Percentiles rank a stretch among this genome's conserved stretches.
Evolutionary conservation across 2,113 vertebrate species (phyloP).

Genomic region (Caranx melampygus): DNA sequence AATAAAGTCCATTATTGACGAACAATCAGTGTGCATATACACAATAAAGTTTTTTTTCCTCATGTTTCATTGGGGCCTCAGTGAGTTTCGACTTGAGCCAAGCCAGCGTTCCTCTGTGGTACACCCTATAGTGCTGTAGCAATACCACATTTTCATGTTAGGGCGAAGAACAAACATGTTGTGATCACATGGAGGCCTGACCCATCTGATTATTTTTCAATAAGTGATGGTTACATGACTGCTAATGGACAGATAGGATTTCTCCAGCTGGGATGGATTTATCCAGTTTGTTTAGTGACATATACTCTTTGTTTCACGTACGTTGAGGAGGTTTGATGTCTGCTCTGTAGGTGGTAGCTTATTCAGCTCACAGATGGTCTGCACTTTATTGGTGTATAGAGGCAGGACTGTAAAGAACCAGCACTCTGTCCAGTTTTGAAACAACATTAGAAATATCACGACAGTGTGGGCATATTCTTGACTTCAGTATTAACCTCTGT

Average conservation of each 20-base stretch:
- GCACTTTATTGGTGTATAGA: slow-evolving; percentile 32
- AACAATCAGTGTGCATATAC: neutral
- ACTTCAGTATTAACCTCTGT: slow-evolving; percentile 47
- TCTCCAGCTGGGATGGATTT: slow-evolving; percentile 17
- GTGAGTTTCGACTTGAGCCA: slow-evolving; percentile 13
- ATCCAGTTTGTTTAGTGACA: slow-evolving; percentile 5
- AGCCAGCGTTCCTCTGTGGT: slow-evolving; percentile 22
- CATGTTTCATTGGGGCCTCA: neutral
- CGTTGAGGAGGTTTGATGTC: neutral
- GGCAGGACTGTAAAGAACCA: slow-evolving; percentile 32
- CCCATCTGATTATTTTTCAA: slow-evolving; percentile 32
- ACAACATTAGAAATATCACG: slow-evolving; percentile 47
- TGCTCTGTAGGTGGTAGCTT: slow-evolving; percentile 39
- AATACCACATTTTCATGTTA: slow-evolving; percentile 36
- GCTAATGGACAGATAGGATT: slow-evolving; percentile 23
- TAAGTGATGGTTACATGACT: slow-evolving; percentile 7
- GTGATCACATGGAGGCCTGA: slow-evolving; percentile 30
- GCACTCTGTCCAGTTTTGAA: slow-evolving; percentile 38
- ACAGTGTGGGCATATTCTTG: slow-evolving; percentile 17
- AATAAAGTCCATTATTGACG: neutral
- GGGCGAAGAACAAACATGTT: slow-evolving; percentile 32
- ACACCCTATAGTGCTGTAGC: neutral
- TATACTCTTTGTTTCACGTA: slow-evolving; percentile 15
- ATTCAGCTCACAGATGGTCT: slow-evolving; percentile 46
- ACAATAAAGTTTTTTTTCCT: neutral